These are phyloP conservation scores for Pterobdella sp. DNA, from an alignment of 2,888 invertebrate genomes.

Conservation along the genomic window DNA sequence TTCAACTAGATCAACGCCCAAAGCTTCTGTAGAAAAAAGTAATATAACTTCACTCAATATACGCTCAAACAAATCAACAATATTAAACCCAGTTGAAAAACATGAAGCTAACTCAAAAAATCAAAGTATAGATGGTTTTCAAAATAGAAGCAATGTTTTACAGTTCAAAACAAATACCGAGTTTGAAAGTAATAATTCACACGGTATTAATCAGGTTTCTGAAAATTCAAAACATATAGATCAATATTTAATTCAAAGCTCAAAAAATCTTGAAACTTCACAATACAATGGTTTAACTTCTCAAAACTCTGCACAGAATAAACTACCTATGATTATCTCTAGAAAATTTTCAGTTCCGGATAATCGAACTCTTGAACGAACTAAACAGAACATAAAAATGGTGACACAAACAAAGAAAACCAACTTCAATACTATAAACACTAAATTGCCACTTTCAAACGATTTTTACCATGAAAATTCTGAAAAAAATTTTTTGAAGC, in stretches of 20 bases:
- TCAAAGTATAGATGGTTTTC: neutral
- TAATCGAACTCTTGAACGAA: neutral
- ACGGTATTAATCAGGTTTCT: no score
- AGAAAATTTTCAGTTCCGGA: neutral
- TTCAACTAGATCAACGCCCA: neutral
- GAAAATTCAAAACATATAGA: no score
- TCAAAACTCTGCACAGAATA: neutral
- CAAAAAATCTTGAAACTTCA: neutral
- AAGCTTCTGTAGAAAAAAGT: neutral
- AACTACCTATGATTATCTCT: constrained; percentile 3
- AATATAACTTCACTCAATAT: neutral
- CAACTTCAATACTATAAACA: neutral
- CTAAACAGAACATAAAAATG: constrained; percentile 1
- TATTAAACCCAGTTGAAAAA: neutral
- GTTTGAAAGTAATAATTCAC: no score
- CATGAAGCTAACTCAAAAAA: neutral
- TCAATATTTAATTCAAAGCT: no score
- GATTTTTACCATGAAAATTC: neutral
- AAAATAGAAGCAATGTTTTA: neutral
- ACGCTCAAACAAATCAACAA: neutral
- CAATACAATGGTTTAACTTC: neutral
- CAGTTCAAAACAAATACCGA: no score
- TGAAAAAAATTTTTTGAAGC: neutral
- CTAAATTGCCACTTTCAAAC: neutral
- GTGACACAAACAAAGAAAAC: neutral